These are phyloP conservation scores for Chionis minor DNA, from an alignment of 2,113 vertebrate species.

Conservation along the genomic window DNA sequence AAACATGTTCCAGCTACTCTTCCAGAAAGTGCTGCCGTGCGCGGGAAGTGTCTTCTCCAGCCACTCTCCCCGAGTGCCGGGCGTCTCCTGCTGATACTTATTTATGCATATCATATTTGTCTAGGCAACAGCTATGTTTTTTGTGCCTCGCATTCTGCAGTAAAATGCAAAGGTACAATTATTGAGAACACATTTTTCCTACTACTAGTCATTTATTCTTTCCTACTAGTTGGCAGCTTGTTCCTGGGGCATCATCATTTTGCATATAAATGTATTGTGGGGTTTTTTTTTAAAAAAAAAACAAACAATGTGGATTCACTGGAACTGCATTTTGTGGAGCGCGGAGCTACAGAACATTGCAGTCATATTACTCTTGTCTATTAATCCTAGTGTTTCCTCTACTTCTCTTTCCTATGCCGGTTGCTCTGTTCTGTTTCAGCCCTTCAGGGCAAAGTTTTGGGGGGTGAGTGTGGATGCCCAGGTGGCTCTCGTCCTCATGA, in stretches of 20 bases:
- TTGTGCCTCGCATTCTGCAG: neutral
- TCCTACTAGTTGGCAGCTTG: neutral
- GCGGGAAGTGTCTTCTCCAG: neutral
- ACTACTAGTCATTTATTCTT: neutral
- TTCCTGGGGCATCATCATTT: neutral
- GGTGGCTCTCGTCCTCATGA: neutral
- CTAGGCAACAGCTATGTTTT: neutral
- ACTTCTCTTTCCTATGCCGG: too few relatives aligned
- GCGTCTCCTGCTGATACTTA: neutral
- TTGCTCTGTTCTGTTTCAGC: neutral
- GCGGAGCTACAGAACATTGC: neutral
- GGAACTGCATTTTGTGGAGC: neutral
- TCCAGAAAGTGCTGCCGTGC: neutral
- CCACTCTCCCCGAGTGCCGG: fast-evolving
- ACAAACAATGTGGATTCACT: neutral
- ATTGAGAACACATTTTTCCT: neutral
- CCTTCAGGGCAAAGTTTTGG: neutral
- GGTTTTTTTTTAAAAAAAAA: neutral
- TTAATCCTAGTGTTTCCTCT: neutral
- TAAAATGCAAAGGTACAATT: neutral
- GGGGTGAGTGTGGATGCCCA: too few relatives aligned
- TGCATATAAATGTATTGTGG: neutral
- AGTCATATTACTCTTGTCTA: neutral
- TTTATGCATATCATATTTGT: neutral
- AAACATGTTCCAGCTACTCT: neutral